A percentile compares a stretch with the other conserved stretches of the same genome.
Evolutionary conservation across 35 echinoderm and acorn worm species (phyloP).

Genomic region (Acanthaster planci): DNA sequence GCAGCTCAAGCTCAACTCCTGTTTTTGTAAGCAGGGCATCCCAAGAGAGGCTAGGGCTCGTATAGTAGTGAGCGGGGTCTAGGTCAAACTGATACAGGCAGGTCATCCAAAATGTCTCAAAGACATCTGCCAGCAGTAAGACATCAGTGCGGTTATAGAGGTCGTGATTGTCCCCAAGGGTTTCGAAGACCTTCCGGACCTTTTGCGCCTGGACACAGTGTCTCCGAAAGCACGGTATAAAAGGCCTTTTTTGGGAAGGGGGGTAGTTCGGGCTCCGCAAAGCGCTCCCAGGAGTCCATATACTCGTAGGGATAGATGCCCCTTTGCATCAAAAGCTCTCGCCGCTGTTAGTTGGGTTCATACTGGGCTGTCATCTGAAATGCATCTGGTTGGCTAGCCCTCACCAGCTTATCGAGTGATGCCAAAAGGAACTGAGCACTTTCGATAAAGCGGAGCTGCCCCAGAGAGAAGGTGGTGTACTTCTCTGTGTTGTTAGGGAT

Average conservation of each 20-base stretch:
- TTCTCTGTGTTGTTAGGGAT: slow-evolving; percentile 61
- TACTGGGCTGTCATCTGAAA: no score
- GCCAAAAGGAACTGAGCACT: slow-evolving; percentile 35
- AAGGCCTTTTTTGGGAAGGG: no score
- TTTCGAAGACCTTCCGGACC: no score
- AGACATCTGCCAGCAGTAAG: no score
- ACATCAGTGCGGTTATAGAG: no score
- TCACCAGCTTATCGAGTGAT: slow-evolving; percentile 37
- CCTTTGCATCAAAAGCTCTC: not conserved
- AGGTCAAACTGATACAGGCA: no score
- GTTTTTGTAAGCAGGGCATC: not conserved
- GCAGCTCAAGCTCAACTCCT: not conserved
- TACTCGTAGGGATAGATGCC: slow-evolving; percentile 29
- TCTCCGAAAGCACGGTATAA: no score
- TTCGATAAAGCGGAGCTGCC: slow-evolving; percentile 35
- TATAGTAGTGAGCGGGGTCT: no score
- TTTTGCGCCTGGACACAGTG: no score
- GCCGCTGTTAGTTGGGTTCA: not conserved
- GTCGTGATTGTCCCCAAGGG: no score
- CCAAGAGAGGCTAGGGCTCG: no score
- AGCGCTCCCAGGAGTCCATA: slow-evolving; percentile 24
- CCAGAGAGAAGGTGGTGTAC: slow-evolving; percentile 43
- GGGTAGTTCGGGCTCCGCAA: not conserved
- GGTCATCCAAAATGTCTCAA: no score
- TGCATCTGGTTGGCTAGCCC: slow-evolving; percentile 6